Conservation (phyloP, 2,113 vertebrate species). For the Sigmodon hispidus region DNA sequence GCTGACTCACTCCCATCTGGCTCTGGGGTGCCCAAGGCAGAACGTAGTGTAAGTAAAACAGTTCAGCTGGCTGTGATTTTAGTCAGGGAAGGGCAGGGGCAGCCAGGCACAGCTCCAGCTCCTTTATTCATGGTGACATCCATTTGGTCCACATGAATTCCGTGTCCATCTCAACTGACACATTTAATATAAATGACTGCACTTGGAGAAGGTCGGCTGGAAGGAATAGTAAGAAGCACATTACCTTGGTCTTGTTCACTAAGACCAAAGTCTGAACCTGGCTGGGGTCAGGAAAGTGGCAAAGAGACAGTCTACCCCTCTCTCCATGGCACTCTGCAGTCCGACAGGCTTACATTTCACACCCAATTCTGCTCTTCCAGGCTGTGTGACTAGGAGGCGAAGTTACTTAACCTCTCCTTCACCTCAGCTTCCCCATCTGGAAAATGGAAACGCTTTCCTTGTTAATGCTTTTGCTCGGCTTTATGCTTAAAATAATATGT, state of each 20-base stretch:
- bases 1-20: background rate
- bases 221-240: background rate
- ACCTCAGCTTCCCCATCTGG: background rate
- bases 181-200: background rate
- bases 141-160: background rate
- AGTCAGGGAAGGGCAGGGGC: slow-evolving; percentile 27
- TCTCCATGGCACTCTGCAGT: background rate
- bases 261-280: background rate
- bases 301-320: background rate
- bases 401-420: background rate
- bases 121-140: slow-evolving; percentile 5
- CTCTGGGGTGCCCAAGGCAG: slow-evolving; percentile 70
- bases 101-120: background rate
- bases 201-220: background rate
- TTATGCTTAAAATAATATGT: background rate
- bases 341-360: background rate
- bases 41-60: slow-evolving; percentile 65
- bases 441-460: background rate
- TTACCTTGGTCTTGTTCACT: background rate
- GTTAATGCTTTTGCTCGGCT: background rate
- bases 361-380: background rate
- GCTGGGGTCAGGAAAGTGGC: background rate
- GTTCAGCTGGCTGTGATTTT: slow-evolving; percentile 60
- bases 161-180: background rate
- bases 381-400: background rate